phyloP scores from a whole-genome alignment of 2,797 vertebrate genomes.

The Melanotaenia parkinsoni region DNA sequence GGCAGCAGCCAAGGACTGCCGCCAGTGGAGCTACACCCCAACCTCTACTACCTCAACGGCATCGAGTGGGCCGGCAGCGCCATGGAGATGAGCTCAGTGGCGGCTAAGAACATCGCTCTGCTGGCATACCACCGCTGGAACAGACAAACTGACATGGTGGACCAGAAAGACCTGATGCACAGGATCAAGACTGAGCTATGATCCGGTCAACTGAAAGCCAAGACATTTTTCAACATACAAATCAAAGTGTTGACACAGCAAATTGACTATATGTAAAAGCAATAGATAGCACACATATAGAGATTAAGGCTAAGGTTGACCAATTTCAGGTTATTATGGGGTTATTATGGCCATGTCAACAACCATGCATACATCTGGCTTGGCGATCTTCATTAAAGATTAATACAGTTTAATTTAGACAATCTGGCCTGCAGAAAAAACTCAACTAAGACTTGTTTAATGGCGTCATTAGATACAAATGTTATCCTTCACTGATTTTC shows the following conservation, averaged over 20 bases:
- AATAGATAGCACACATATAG: neutral
- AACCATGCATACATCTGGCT: neutral
- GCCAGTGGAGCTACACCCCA: conserved; percentile 88
- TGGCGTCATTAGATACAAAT: neutral
- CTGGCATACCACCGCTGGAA: conserved; percentile 96
- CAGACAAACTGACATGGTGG: conserved; percentile 92
- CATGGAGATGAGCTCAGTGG: conserved; percentile 94
- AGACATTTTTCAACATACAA: neutral
- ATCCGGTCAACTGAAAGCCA: conserved; percentile 45
- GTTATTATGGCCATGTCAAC: neutral
- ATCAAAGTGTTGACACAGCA: neutral
- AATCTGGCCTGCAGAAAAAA: neutral
- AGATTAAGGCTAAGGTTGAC: neutral
- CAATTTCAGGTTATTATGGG: neutral
- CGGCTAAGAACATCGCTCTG: conserved; percentile 96
- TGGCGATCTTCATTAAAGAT: neutral
- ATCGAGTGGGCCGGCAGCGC: conserved; percentile 96
- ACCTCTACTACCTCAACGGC: conserved; percentile 93
- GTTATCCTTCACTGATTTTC: neutral
- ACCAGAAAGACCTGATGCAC: conserved; percentile 97
- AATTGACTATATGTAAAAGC: neutral
- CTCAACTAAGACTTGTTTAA: neutral
- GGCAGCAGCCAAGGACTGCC: conserved; percentile 85
- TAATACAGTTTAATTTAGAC: neutral
- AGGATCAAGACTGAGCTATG: conserved; percentile 97